These are phyloP conservation scores for Craterocephalus amniculus DNA, from an alignment of 2,797 vertebrate species.

Conservation along the genomic window DNA sequence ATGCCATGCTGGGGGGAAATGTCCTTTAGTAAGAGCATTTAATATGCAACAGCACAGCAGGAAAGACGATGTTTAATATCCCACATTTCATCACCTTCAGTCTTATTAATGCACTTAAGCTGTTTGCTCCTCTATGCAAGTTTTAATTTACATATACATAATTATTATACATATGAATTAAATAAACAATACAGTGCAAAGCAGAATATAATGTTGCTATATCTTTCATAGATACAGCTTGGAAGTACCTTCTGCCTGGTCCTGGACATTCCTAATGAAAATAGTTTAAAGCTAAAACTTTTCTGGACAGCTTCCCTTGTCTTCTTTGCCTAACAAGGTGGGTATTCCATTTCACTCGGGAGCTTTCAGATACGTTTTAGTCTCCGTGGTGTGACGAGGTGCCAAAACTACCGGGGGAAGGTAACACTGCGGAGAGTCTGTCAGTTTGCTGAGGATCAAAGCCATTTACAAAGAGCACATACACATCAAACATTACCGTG, in stretches of 20 bases:
- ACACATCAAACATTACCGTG: conserved; percentile 74
- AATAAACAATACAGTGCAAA: neutral
- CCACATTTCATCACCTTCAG: conserved; percentile 25
- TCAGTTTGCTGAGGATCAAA: conserved; percentile 81
- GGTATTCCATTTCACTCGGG: conserved; percentile 74
- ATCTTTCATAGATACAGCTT: conserved; percentile 17
- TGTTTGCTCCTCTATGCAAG: conserved; percentile 19
- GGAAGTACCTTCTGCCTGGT: conserved; percentile 26
- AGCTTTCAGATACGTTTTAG: conserved; percentile 78
- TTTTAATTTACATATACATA: conserved; percentile 9
- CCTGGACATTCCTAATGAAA: conserved; percentile 55
- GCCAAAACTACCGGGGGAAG: conserved; percentile 76
- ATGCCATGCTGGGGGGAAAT: conserved; percentile 27
- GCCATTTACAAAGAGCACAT: conserved; percentile 77
- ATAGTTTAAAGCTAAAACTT: conserved; percentile 66
- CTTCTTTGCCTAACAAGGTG: conserved; percentile 74
- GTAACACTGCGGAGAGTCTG: conserved; percentile 74
- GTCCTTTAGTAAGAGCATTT: neutral
- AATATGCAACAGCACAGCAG: conserved; percentile 8
- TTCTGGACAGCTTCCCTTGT: conserved; percentile 68
- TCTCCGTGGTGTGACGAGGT: conserved; percentile 75
- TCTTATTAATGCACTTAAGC: conserved; percentile 27
- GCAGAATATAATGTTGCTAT: conserved; percentile 3
- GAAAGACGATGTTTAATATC: conserved; percentile 14
- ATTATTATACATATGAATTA: conserved; percentile 3